These are phyloP conservation scores for Troides aeacus DNA, from an alignment of 2,888 invertebrate species.

Conservation along the genomic window DNA sequence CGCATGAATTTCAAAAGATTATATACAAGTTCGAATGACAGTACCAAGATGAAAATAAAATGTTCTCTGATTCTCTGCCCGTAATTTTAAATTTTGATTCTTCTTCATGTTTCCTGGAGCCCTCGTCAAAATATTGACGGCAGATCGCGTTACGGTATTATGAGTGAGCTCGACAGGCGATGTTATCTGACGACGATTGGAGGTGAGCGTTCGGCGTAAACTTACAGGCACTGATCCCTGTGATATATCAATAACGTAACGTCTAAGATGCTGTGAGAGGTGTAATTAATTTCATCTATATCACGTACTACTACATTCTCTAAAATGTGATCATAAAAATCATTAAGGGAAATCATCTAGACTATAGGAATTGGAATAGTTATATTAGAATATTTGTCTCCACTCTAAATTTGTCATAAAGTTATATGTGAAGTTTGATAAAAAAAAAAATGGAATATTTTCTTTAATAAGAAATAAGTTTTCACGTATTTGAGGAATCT, in stretches of 20 bases:
- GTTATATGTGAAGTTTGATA: too few relatives aligned
- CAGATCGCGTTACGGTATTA: constrained; percentile 48
- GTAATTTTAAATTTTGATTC: constrained; percentile 20
- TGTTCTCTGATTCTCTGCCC: background rate
- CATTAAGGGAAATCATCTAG: too few relatives aligned
- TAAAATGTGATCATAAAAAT: too few relatives aligned
- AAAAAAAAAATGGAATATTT: too few relatives aligned
- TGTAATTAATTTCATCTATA: constrained; percentile 2
- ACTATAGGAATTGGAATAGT: too few relatives aligned
- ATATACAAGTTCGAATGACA: background rate
- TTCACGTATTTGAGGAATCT: too few relatives aligned
- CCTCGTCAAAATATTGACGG: constrained; percentile 65
- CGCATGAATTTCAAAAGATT: background rate
- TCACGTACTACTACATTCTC: too few relatives aligned
- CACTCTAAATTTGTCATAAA: too few relatives aligned
- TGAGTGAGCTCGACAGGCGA: constrained; percentile 39
- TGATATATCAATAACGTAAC: constrained; percentile 56
- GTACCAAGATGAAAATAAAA: background rate
- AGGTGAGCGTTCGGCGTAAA: constrained; percentile 53
- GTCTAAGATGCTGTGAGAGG: constrained; percentile 4
- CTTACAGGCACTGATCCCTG: constrained; percentile 47
- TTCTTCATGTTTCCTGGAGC: constrained; percentile 31
- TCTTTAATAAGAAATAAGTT: too few relatives aligned
- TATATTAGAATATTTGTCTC: too few relatives aligned
- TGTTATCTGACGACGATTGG: constrained; percentile 62